Conservation (phyloP, 2,888 invertebrate species). For the Harpalus rubripes region DNA sequence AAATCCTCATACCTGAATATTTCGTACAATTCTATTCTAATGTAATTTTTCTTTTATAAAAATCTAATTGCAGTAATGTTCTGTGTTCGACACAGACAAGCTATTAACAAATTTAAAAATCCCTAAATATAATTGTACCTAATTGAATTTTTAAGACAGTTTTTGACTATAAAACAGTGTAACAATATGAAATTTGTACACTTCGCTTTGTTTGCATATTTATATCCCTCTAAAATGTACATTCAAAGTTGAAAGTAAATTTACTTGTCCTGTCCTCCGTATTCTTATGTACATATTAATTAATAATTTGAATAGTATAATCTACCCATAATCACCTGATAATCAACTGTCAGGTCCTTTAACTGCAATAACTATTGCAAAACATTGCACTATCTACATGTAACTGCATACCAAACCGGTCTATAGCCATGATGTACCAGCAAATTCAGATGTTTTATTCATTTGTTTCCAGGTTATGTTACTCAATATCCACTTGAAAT, state of each 20-base stretch:
- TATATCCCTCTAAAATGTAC: not conserved
- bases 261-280: not conserved
- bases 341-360: not conserved
- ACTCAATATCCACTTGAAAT: not conserved
- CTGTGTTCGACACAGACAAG: no score
- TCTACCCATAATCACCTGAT: not conserved
- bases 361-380: not conserved
- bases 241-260: not conserved
- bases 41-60: no score
- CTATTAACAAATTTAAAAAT: no score
- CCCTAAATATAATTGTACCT: no score
- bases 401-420: not conserved
- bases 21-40: no score
- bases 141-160: no score
- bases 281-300: not conserved
- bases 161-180: no score
- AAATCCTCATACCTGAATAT: no score
- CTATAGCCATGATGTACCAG: not conserved
- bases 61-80: no score
- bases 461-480: not conserved
- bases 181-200: no score
- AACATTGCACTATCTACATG: conserved; percentile 1
- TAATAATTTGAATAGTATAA: not conserved
- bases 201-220: no score
- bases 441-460: not conserved